These are phyloP conservation scores for Glaucopsyche alexis DNA, from an alignment of 2,888 invertebrate species.

Conservation along the genomic window DNA sequence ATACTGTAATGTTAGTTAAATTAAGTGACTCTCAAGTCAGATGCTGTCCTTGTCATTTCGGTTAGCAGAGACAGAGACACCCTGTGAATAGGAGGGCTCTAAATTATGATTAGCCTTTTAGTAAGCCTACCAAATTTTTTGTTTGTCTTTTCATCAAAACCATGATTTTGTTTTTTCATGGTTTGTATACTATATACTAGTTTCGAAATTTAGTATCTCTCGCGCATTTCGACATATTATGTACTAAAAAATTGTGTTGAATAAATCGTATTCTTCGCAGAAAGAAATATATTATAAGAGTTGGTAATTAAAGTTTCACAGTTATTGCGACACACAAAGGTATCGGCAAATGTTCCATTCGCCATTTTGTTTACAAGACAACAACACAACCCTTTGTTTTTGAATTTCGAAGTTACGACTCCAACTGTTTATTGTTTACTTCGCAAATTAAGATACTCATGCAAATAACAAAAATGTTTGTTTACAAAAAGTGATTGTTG, in stretches of 20 bases:
- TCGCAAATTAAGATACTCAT: constrained; percentile 49
- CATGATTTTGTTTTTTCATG: not conserved
- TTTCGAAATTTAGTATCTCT: not conserved
- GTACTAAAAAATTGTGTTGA: not conserved
- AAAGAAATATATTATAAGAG: not conserved
- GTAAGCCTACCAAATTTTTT: not conserved
- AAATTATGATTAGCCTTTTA: too few species aligned
- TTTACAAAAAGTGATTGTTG: constrained; percentile 43
- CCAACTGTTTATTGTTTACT: constrained; percentile 52
- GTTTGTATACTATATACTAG: not conserved
- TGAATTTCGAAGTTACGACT: constrained; percentile 39
- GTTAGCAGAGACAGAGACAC: too few species aligned
- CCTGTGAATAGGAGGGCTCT: too few species aligned
- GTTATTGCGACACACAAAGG: not conserved
- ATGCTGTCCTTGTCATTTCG: too few species aligned
- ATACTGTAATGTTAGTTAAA: too few species aligned
- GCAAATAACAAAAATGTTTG: constrained; percentile 42
- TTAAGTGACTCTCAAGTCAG: too few species aligned
- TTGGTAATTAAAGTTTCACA: not conserved
- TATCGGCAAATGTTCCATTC: constrained; percentile 34
- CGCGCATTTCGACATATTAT: not conserved
- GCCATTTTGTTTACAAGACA: constrained; percentile 51
- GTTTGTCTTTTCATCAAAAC: not conserved
- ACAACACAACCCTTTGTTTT: constrained; percentile 58
- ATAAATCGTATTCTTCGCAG: not conserved